Percentiles rank a stretch among this genome's conserved stretches.
Evolutionary conservation across 2,888 invertebrate species (phyloP).

Genomic region (Chaetogeoica ovagalla): DNA sequence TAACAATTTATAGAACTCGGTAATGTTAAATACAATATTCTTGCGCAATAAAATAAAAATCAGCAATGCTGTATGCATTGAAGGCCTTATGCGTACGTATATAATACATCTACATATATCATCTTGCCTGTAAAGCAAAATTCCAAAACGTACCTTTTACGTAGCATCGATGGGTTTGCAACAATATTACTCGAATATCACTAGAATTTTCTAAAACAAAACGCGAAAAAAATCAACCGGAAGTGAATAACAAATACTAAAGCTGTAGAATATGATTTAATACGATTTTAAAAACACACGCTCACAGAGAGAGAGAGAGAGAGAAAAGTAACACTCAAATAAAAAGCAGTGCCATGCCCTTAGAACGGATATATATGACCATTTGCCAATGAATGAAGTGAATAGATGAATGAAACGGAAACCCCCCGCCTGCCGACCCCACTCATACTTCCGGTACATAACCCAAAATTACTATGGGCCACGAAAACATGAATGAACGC

Average conservation of each 20-base stretch:
- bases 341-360: conserved; percentile 53
- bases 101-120: conserved; percentile 13
- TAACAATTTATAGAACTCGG: background rate
- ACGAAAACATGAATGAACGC: conserved; percentile 53
- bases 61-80: conserved; percentile 41
- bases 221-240: conserved; percentile 38
- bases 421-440: conserved; percentile 51
- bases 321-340: conserved; percentile 40
- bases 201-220: conserved; percentile 26
- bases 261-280: conserved; percentile 28
- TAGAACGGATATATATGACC: conserved; percentile 53
- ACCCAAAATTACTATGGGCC: conserved; percentile 53
- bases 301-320: conserved; percentile 32
- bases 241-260: conserved; percentile 40
- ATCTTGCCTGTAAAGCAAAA: conserved; percentile 22
- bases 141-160: conserved; percentile 43
- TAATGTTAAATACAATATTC: conserved; percentile 30
- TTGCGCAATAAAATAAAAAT: conserved; percentile 38
- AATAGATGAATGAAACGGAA: conserved; percentile 53
- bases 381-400: conserved; percentile 53
- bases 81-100: conserved; percentile 34
- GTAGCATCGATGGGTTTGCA: conserved; percentile 25
- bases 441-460: conserved; percentile 53
- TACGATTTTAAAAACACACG: conserved; percentile 47
- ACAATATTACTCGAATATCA: conserved; percentile 12